Percentiles rank a stretch among this genome's conserved stretches.
These are phyloP conservation scores for Philereme transversata DNA, from an alignment of 2,888 invertebrate species.

Conservation along the genomic window DNA sequence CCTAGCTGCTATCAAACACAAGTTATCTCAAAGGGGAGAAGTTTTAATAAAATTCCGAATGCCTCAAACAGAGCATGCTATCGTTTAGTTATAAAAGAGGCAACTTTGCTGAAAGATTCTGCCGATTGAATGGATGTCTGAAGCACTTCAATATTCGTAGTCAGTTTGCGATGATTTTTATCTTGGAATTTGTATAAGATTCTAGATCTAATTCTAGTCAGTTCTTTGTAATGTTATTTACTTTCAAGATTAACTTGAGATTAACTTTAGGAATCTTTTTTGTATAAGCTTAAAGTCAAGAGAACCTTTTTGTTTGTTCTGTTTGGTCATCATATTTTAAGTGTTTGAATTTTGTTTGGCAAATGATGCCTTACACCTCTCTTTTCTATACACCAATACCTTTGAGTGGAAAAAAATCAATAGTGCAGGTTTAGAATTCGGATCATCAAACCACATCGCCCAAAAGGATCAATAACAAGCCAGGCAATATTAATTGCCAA, in stretches of 20 bases:
- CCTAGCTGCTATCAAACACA: slow-evolving; percentile 77
- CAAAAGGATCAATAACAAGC: slow-evolving; percentile 4
- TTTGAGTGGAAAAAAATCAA: too few species aligned
- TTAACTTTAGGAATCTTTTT: too few species aligned
- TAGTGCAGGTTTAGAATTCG: too few species aligned
- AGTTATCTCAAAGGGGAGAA: slow-evolving; percentile 80
- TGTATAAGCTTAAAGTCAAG: too few species aligned
- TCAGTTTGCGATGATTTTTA: slow-evolving; percentile 48
- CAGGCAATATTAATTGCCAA: slow-evolving; percentile 8
- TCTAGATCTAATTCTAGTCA: background rate
- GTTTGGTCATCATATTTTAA: too few species aligned
- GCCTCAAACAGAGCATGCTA: slow-evolving; percentile 72
- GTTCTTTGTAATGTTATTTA: background rate
- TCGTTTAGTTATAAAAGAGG: slow-evolving; percentile 61
- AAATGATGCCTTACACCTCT: too few species aligned
- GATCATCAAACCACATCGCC: too few species aligned
- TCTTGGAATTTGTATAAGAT: background rate
- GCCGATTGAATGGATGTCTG: slow-evolving; percentile 57
- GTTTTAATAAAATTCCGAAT: slow-evolving; percentile 80
- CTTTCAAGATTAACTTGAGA: too few species aligned
- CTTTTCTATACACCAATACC: too few species aligned
- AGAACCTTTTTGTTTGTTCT: too few species aligned
- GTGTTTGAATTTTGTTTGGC: too few species aligned
- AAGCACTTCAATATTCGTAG: slow-evolving; percentile 60
- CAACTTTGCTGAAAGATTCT: slow-evolving; percentile 59